phyloP scores from a whole-genome alignment of 2,113 vertebrate species.

The Megaceryle torquata region DNA sequence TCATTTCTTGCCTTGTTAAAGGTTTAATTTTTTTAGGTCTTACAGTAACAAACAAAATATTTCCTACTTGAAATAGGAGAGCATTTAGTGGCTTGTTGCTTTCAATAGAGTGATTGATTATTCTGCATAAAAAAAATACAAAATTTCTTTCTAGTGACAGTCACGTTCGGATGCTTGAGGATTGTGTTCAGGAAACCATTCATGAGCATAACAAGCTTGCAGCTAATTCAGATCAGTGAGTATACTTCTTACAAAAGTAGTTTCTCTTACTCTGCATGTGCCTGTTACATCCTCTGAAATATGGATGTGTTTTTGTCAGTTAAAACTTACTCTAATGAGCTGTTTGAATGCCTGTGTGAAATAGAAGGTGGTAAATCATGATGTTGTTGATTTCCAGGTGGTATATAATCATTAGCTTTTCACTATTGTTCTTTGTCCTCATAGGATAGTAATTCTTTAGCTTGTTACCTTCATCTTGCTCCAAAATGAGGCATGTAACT shows the following conservation, averaged over 20 bases:
- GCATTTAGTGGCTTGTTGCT: not conserved
- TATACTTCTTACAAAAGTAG: not conserved
- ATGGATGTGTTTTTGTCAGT: not conserved
- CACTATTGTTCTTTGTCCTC: not conserved
- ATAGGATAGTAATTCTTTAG: not conserved
- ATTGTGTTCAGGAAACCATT: slow-evolving; percentile 95
- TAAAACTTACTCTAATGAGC: not conserved
- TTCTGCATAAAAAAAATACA: not conserved
- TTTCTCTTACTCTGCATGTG: accelerated
- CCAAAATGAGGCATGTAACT: not conserved
- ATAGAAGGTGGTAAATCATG: not conserved
- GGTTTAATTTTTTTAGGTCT: not conserved
- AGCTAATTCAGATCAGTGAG: slow-evolving; percentile 95
- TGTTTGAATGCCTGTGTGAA: not conserved
- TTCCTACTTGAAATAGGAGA: not conserved
- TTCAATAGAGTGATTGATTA: not conserved
- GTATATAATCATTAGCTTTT: not conserved
- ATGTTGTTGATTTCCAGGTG: not conserved
- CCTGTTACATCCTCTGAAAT: not conserved
- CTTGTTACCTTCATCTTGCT: not conserved
- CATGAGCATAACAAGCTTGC: slow-evolving; percentile 96
- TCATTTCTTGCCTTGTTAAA: not conserved
- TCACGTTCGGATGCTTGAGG: slow-evolving; percentile 97
- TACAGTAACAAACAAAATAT: not conserved
- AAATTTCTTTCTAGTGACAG: slow-evolving; percentile 81